Evolutionary conservation across 2,888 invertebrate species (phyloP).

Genomic region (Athalia cordata): DNA sequence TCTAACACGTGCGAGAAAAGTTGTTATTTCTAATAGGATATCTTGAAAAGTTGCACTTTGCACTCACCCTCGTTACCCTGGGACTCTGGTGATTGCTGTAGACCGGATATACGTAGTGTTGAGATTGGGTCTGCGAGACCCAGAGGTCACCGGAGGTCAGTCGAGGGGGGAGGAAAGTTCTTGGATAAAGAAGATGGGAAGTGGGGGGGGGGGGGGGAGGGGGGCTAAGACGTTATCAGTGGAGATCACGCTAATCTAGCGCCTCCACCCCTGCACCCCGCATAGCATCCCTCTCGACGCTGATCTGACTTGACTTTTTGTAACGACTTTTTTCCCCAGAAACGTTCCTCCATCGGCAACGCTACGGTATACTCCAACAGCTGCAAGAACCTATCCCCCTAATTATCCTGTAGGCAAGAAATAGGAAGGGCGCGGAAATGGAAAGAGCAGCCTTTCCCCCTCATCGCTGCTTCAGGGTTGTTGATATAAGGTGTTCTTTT

Average conservation of each 20-base stretch:
- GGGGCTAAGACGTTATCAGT: slow-evolving; percentile 67
- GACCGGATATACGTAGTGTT: slow-evolving; percentile 43
- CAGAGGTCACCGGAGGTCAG: slow-evolving; percentile 44
- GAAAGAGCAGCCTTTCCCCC: background rate
- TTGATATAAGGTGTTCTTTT: slow-evolving; percentile 25
- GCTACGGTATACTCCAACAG: slow-evolving; percentile 49
- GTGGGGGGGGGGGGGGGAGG: slow-evolving; percentile 52
- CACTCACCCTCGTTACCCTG: slow-evolving; percentile 64
- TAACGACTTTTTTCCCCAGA: slow-evolving; percentile 62
- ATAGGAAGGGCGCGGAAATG: slow-evolving; percentile 20
- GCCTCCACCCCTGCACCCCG: slow-evolving; percentile 58
- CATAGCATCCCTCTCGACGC: slow-evolving; percentile 47
- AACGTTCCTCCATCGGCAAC: slow-evolving; percentile 40
- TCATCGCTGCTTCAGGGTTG: slow-evolving; percentile 17
- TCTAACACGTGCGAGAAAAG: slow-evolving; percentile 49
- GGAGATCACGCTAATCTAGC: slow-evolving; percentile 72
- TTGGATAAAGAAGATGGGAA: slow-evolving; percentile 28
- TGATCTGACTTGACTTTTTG: slow-evolving; percentile 68
- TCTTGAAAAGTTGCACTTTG: slow-evolving; percentile 70
- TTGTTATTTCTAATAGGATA: slow-evolving; percentile 72
- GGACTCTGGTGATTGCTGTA: slow-evolving; percentile 65
- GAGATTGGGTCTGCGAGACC: slow-evolving; percentile 46
- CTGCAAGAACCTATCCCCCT: slow-evolving; percentile 59
- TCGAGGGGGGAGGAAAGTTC: slow-evolving; percentile 41
- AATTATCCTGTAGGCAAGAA: slow-evolving; percentile 61